phyloP scores from a whole-genome alignment of 1,140 invertebrate genomes.

The Zaprionus davidi region DNA sequence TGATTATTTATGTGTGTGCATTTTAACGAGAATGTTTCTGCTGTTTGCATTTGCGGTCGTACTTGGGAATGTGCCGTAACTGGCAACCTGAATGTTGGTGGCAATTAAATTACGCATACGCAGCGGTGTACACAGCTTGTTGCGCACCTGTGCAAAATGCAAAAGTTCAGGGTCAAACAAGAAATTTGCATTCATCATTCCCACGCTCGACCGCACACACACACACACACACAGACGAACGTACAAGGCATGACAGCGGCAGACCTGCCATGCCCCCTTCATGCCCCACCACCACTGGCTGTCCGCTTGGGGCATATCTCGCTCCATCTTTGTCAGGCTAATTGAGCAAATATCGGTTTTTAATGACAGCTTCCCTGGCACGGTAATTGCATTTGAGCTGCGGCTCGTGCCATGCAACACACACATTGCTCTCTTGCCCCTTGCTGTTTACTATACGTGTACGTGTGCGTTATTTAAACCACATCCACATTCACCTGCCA shows the following conservation, averaged over 20 bases:
- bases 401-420: too few relatives aligned
- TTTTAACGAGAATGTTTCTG: constrained; percentile 20
- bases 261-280: too few relatives aligned
- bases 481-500: not conserved
- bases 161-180: constrained; percentile 67
- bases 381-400: constrained; percentile 52
- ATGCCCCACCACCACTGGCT: not conserved
- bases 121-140: constrained; percentile 27
- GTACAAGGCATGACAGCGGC: too few relatives aligned
- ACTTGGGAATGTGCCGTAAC: not conserved
- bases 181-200: constrained; percentile 58
- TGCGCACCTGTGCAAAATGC: constrained; percentile 50
- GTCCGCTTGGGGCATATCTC: too few relatives aligned
- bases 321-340: constrained; percentile 33
- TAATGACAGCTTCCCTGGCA: constrained; percentile 31
- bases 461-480: not conserved
- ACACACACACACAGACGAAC: too few relatives aligned
- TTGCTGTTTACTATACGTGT: too few relatives aligned
- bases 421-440: too few relatives aligned
- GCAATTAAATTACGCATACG: constrained; percentile 60
- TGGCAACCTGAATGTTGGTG: constrained; percentile 7
- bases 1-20: constrained; percentile 46
- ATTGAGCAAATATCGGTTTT: constrained; percentile 45
- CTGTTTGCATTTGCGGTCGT: not conserved
- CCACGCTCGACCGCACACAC: not conserved